Evolutionary conservation across 2,888 invertebrate species (phyloP).

Genomic region (Plagodis pulveraria): DNA sequence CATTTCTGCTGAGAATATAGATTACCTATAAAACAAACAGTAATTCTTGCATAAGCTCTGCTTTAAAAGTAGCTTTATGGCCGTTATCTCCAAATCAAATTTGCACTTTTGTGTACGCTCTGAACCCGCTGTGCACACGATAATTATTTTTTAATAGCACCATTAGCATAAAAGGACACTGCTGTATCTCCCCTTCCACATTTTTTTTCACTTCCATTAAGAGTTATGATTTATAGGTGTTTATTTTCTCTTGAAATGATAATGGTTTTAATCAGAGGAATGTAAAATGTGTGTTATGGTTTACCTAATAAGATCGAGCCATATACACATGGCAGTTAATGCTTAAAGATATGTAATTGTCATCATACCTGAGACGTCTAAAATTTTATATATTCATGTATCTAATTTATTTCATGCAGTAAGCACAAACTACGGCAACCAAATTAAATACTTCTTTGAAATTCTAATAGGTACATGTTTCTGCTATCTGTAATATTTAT

Average conservation of each 20-base stretch:
- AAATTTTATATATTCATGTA: no score
- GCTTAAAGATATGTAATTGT: no score
- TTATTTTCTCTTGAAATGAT: constrained; percentile 6
- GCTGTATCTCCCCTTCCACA: constrained; percentile 35
- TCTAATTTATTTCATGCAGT: no score
- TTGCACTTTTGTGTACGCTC: constrained; percentile 25
- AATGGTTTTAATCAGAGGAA: not conserved
- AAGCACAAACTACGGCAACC: no score
- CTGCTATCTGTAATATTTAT: no score
- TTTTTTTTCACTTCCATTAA: constrained; percentile 43
- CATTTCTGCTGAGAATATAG: no score
- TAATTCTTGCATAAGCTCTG: constrained; percentile 13
- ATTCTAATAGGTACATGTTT: no score
- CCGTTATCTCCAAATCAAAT: constrained; percentile 30
- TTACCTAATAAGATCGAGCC: no score
- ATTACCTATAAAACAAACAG: constrained; percentile 1
- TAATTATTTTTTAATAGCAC: constrained; percentile 50
- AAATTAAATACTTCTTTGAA: no score
- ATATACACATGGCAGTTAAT: no score
- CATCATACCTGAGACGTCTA: no score
- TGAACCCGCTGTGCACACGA: constrained; percentile 37
- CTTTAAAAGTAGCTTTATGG: constrained; percentile 13
- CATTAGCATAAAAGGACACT: constrained; percentile 44
- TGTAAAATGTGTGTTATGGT: no score
- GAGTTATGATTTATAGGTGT: constrained; percentile 33